Percentiles rank a stretch among this genome's conserved stretches.
Evolutionary conservation across 2,888 invertebrate species (phyloP).

Genomic region (Eristalinus sepulchralis): DNA sequence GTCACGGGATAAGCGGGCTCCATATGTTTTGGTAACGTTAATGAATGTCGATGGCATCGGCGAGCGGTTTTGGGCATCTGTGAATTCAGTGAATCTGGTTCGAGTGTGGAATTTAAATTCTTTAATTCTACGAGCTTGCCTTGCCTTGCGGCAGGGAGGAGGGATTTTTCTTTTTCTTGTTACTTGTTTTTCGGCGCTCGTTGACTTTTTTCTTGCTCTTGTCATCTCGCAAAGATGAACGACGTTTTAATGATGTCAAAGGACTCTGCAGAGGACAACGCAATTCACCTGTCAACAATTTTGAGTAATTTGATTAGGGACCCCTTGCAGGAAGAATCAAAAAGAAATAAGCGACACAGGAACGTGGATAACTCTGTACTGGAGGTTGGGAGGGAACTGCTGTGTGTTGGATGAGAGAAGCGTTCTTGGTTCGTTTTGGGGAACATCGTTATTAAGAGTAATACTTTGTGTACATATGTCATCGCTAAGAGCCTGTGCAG

Average conservation of each 20-base stretch:
- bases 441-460: too few relatives aligned
- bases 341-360: neutral
- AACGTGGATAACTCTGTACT: neutral
- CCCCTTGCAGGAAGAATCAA: neutral
- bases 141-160: neutral
- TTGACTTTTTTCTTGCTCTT: neutral
- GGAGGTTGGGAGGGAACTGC: too few relatives aligned
- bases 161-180: neutral
- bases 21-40: slow-evolving; percentile 52
- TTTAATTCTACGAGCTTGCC: neutral
- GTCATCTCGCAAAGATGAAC: neutral
- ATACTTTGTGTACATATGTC: too few relatives aligned
- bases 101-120: slow-evolving; percentile 2
- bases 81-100: neutral
- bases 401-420: too few relatives aligned
- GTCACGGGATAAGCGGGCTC: slow-evolving; percentile 55
- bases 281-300: slow-evolving; percentile 5
- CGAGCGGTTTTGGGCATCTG: slow-evolving; percentile 45
- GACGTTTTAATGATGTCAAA: neutral
- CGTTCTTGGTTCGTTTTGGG: too few relatives aligned
- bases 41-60: slow-evolving; percentile 43
- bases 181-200: neutral
- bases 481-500: too few relatives aligned
- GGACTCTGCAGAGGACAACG: neutral
- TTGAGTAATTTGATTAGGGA: slow-evolving; percentile 9